Evolutionary conservation across 2,797 vertebrate genomes (phyloP), one percentile per base, ranked within the genome.

Genomic region (Allobates femoralis): DNA sequence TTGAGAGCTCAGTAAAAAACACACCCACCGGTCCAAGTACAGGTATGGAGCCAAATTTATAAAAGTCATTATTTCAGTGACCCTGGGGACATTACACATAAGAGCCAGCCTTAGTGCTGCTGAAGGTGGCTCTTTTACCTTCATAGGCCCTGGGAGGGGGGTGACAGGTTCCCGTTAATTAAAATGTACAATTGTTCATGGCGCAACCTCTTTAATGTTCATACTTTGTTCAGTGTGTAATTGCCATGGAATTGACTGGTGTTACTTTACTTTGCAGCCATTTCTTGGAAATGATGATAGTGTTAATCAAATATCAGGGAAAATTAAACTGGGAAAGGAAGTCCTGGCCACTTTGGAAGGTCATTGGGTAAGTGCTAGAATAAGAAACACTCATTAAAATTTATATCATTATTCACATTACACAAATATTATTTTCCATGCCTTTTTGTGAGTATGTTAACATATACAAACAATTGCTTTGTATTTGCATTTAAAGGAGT

Each of bases 291-390:
- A 96, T 93, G 96, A 96, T 19, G 98, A 99, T 93, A 96, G 94
- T 69, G 97, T 99, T 91, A 99, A 99, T 92, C 97, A 98, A 94
- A 93, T 99, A 94, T 95, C 93, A 86, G 98, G 98, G 51, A 99
- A 97, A 93, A 98, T 99, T 90, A 99, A 99, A 90, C 93, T 99
- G 91, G 98, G 98, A 80, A 99, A 99, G 92, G 98, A 99, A 94
- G 97, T 99, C 89, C 91, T 99, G 86, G 97, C 97, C 30, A 96
- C 97, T 34, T 93, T 99, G 84, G 97, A 99, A 88, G 98, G 98
- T 71, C 97, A 99, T 88, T 99, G 98, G 98, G 98, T 99, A 92
- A 96, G 96, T 94, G 86, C 76, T 30, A 26, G 3, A 67, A 41
- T 71, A 23, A 34, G 2, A 10, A 21, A 34, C 11, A 62, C 11